These are phyloP conservation scores for Macrotrachela quadricornifera DNA, from an alignment of 1,140 invertebrate species.

Conservation along the genomic window DNA sequence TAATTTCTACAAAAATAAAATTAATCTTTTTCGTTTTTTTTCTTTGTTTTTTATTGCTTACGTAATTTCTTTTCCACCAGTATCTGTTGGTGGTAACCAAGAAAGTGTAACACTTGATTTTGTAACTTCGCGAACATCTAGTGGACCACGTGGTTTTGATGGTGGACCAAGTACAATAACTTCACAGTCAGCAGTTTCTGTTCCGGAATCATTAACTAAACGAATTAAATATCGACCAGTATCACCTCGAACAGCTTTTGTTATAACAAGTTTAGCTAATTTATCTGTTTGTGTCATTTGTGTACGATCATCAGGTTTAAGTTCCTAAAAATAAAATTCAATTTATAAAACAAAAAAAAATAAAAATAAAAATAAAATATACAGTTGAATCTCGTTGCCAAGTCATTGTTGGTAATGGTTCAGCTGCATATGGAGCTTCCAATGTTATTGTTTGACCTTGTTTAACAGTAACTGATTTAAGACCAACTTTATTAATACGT, in stretches of 20 bases:
- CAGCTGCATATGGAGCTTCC: conserved; percentile 74
- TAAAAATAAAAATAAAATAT: background rate
- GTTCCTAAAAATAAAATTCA: background rate
- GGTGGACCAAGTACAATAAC: conserved; percentile 58
- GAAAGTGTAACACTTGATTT: conserved; percentile 52
- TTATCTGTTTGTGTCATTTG: background rate
- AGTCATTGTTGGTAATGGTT: conserved; percentile 78
- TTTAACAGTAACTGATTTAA: conserved; percentile 20
- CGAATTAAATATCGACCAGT: conserved; percentile 69
- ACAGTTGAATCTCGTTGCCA: conserved; percentile 52
- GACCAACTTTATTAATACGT: conserved; percentile 2
- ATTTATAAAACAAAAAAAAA: background rate
- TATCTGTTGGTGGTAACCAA: conserved; percentile 27
- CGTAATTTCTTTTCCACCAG: conserved; percentile 12
- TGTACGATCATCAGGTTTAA: conserved; percentile 1
- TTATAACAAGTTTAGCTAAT: conserved; percentile 43
- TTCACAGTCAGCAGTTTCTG: conserved; percentile 55
- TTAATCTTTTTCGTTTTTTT: background rate
- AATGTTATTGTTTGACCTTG: conserved; percentile 92
- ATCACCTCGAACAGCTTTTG: conserved; percentile 58
- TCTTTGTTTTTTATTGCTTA: background rate
- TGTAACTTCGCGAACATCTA: conserved; percentile 33
- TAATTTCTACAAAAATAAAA: conserved; percentile 1
- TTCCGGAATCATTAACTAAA: conserved; percentile 59
- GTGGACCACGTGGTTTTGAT: conserved; percentile 54